Conservation (phyloP, 2,888 invertebrate genomes). For the Hybos culiciformis region DNA sequence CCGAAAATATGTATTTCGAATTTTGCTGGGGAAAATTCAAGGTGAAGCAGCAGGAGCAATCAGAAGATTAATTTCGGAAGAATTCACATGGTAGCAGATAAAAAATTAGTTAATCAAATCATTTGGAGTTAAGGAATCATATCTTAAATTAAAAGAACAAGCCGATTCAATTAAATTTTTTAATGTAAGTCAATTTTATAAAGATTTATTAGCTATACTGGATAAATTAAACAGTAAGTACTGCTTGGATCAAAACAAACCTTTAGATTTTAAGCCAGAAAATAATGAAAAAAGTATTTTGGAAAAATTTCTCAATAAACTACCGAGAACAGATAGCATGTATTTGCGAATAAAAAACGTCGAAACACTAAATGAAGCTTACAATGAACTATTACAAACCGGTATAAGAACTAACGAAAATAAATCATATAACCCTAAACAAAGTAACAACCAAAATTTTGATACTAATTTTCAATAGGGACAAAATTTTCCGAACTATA, state of each 20-base stretch:
- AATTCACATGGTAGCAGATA: not conserved
- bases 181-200: slow-evolving; percentile 5
- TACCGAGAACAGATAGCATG: slow-evolving; percentile 1
- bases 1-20: no score
- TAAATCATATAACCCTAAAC: no score
- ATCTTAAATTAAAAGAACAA: slow-evolving; percentile 2
- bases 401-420: not conserved
- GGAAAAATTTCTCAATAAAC: slow-evolving; percentile 2
- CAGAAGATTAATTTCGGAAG: not conserved
- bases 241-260: not conserved
- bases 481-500: no score
- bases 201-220: slow-evolving; percentile 3
- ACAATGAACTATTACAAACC: not conserved
- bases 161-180: not conserved
- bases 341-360: slow-evolving; percentile 2
- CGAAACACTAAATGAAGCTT: not conserved
- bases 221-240: slow-evolving; percentile 5
- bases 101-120: not conserved
- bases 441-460: no score
- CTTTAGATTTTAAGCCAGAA: not conserved
- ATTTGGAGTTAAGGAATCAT: slow-evolving; percentile 2
- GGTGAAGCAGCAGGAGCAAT: not conserved
- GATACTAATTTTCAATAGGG: no score
- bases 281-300: slow-evolving; percentile 5
- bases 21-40: not conserved